Base-by-base conservation (phyloP, 2,888 invertebrate species). In the Leptopilina myrica region DNA sequence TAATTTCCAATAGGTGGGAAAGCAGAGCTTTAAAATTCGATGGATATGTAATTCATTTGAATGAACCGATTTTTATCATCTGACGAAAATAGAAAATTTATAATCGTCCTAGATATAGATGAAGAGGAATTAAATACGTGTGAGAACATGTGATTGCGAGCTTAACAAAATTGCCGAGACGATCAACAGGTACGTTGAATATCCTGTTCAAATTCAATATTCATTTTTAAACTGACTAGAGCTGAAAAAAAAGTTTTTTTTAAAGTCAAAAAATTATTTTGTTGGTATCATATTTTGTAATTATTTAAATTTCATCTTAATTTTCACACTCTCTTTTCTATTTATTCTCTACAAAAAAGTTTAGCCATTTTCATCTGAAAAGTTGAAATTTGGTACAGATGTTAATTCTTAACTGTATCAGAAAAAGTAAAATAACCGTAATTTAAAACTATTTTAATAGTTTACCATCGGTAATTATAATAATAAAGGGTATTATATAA, bases 161-260 rank as follows among this genome's bases (percentile, higher is more conserved):
- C 66, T 46, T 67, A 67, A 46, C 46, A 46, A 46, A 15, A 11
- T 20, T 67, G 46, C 43, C 66, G 20, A 15, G 15, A 40, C 33
- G 40, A 65, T 65, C 65, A 65, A 65, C 40, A 65, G 65, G 65
- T 65, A 65, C n/a, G 14, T 8, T 62, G 62, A 15, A 15, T 62
- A 59, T 62, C 9, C 9, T 62, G 62, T 5, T 20, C 49, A 49
- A 49, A 49, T 49, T 49, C 49, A 49, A 9, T 62, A 62, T 62
- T 33, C 15, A 20, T 62, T 15, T 20, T 62, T 20, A 62, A 20
- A 8, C 8, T 59, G 8, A 59, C 8, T 59, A 6, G n/a, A 12
- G 59, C 5, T n/a, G n/a, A 59, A 7, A 59, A 59, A 59, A 59
- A n/a, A 15, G n/a, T 7, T 7, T 15, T 15, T n/a, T 15, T 59